These are phyloP conservation scores for Chrysocyon brachyurus DNA, from an alignment of 2,797 vertebrate species.

Conservation along the genomic window DNA sequence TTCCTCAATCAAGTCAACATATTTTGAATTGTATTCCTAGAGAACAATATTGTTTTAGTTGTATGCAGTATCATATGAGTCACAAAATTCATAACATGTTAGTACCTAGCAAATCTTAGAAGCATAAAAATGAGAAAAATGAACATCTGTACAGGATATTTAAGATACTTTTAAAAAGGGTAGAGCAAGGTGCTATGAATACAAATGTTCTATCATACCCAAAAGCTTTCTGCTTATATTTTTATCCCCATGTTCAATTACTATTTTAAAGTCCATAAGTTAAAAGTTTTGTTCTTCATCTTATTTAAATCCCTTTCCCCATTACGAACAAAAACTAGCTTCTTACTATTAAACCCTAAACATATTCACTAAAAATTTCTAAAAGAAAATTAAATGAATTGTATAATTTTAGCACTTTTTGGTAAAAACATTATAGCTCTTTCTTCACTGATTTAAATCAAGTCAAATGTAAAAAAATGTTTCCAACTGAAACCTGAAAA, in stretches of 20 bases:
- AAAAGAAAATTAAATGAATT: slow-evolving; percentile 63
- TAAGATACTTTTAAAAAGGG: background rate
- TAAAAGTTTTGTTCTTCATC: background rate
- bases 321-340: background rate
- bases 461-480: slow-evolving; percentile 54
- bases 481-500: slow-evolving; percentile 4
- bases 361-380: slow-evolving; percentile 39
- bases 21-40: slow-evolving; percentile 98
- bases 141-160: background rate
- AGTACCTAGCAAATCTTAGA: slow-evolving; percentile 51
- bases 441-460: background rate
- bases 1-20: slow-evolving; percentile 98
- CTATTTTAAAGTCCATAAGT: background rate
- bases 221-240: background rate
- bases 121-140: slow-evolving; percentile 61
- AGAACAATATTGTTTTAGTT: slow-evolving; percentile 63
- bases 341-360: slow-evolving; percentile 39
- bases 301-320: background rate
- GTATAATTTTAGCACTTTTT: slow-evolving; percentile 2
- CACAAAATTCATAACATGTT: slow-evolving; percentile 17
- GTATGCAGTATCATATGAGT: background rate
- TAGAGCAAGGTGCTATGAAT: slow-evolving; percentile 15
- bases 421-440: background rate
- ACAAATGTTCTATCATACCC: slow-evolving; percentile 1
- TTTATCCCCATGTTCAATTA: background rate